A percentile compares a stretch with the other conserved stretches of the same genome.
Conservation (phyloP, 1,140 invertebrate genomes). For the Ips nitidus region DNA sequence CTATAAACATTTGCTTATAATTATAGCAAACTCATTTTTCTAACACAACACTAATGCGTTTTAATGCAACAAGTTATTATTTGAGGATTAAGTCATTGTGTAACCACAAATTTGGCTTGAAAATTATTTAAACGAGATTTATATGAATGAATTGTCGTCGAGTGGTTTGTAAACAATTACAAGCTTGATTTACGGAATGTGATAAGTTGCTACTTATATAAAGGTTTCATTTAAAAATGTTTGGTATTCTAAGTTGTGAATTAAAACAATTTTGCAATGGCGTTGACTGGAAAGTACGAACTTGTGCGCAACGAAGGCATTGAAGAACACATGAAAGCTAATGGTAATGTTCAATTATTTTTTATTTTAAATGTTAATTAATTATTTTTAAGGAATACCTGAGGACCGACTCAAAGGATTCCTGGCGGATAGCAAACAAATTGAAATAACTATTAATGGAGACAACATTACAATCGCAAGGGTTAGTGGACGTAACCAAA, state of each 20-base stretch:
- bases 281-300: slow-evolving; percentile 10
- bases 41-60: too few relatives aligned
- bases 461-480: neutral
- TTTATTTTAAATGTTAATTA: neutral
- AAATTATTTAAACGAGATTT: too few relatives aligned
- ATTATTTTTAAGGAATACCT: slow-evolving; percentile 18
- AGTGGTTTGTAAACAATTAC: neutral
- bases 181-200: neutral
- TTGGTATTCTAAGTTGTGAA: neutral
- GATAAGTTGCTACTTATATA: neutral
- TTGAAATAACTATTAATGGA: slow-evolving; percentile 13
- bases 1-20: too few relatives aligned
- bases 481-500: neutral
- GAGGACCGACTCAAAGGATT: slow-evolving; percentile 1
- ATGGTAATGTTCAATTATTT: neutral
- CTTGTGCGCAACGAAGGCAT: slow-evolving; percentile 3
- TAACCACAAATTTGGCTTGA: too few relatives aligned
- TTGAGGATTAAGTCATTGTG: too few relatives aligned
- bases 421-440: neutral
- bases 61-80: too few relatives aligned
- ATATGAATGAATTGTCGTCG: too few relatives aligned
- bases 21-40: too few relatives aligned
- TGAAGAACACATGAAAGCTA: slow-evolving; percentile 1
- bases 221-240: neutral
- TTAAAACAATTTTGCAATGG: neutral